Evolutionary conservation across 2,797 vertebrate genomes (phyloP).

Genomic region (Rhinophrynus dorsalis): DNA sequence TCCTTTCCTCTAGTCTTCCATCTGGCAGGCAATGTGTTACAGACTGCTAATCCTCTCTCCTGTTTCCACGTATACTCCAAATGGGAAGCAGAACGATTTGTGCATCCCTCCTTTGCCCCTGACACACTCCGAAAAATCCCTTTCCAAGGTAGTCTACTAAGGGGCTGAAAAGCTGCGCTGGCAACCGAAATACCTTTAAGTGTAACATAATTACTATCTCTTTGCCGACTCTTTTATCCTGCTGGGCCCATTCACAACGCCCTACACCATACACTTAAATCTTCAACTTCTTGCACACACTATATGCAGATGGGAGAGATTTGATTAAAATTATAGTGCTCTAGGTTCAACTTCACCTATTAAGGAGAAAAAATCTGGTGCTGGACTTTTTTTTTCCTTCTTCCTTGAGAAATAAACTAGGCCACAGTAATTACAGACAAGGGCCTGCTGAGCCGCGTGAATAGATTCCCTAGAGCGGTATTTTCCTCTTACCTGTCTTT

Average conservation of each 20-base stretch:
- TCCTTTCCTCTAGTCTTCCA: no score
- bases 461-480: constrained; percentile 65
- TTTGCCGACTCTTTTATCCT: constrained; percentile 71
- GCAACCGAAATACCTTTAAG: constrained; percentile 92
- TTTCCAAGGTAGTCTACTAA: constrained; percentile 35
- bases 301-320: constrained; percentile 81
- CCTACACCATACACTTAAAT: constrained; percentile 91
- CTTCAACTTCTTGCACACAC: constrained; percentile 82
- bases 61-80: no score
- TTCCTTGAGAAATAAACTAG: constrained; percentile 72
- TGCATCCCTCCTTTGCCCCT: constrained; percentile 1
- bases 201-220: constrained; percentile 86
- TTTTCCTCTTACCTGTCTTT: constrained; percentile 72
- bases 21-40: no score
- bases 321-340: constrained; percentile 98
- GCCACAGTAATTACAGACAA: constrained; percentile 71
- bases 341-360: constrained; percentile 93
- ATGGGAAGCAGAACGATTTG: not conserved
- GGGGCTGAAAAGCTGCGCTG: constrained; percentile 57
- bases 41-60: no score
- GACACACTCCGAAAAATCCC: constrained; percentile 59
- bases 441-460: constrained; percentile 65
- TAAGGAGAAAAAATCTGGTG: constrained; percentile 82
- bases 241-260: constrained; percentile 79
- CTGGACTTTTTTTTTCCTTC: constrained; percentile 82